Evolutionary conservation across 2,888 invertebrate genomes (phyloP).

Genomic region (Eupithecia centaureata): DNA sequence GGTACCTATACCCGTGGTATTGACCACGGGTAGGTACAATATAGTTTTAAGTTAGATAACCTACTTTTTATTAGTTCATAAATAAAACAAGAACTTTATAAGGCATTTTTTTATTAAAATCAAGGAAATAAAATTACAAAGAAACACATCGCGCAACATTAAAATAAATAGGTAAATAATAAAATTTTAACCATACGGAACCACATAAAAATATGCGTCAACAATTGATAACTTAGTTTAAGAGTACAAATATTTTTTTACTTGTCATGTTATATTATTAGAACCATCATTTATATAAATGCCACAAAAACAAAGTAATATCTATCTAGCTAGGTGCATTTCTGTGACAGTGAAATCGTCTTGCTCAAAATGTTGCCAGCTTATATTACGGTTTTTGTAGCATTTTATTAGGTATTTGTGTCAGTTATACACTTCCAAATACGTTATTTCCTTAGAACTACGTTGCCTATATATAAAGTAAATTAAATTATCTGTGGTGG

Average conservation of each 20-base stretch:
- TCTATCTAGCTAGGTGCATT: neutral
- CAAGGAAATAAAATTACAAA: conserved; percentile 71
- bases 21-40: too few species aligned
- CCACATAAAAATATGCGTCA: conserved; percentile 71
- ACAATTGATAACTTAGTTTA: conserved; percentile 64
- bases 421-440: conserved; percentile 56
- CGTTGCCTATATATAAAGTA: conserved; percentile 33
- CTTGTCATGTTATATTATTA: conserved; percentile 60
- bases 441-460: conserved; percentile 47
- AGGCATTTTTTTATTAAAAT: conserved; percentile 71
- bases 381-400: conserved; percentile 50
- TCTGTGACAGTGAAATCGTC: neutral
- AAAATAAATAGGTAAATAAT: conserved; percentile 66
- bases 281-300: conserved; percentile 39
- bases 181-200: conserved; percentile 59
- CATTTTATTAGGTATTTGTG: conserved; percentile 46
- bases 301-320: conserved; percentile 32
- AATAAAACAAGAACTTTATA: conserved; percentile 43
- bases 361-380: conserved; percentile 5
- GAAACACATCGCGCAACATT: conserved; percentile 78
- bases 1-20: too few species aligned
- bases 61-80: too few species aligned
- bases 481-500: conserved; percentile 45
- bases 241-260: conserved; percentile 55
- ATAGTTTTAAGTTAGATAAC: too few species aligned